These are phyloP conservation scores for Drosophila multiciliata DNA, from an alignment of 2,888 invertebrate genomes.

Conservation along the genomic window DNA sequence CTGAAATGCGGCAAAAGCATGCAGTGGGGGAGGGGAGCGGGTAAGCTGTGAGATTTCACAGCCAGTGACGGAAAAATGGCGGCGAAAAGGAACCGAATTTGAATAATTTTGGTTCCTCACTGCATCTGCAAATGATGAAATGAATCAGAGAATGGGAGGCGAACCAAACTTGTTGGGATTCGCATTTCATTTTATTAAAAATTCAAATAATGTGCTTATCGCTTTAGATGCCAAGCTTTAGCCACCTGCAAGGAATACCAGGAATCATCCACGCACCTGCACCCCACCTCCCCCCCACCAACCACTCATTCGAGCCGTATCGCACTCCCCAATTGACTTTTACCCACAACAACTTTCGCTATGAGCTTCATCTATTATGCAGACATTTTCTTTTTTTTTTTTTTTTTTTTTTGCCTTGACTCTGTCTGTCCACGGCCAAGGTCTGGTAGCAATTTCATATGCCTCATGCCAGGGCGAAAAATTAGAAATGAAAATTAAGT, in stretches of 20 bases:
- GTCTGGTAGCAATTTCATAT: slow-evolving; percentile 66
- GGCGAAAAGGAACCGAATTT: slow-evolving; percentile 64
- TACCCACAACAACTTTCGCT: slow-evolving; percentile 61
- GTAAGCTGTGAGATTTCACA: slow-evolving; percentile 73
- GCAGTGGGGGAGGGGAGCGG: slow-evolving; percentile 3
- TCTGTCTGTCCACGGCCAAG: slow-evolving; percentile 50
- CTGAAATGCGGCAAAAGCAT: slow-evolving; percentile 36
- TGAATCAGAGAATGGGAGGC: slow-evolving; percentile 49
- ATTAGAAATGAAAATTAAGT: slow-evolving; percentile 81
- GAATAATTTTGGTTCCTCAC: slow-evolving; percentile 57
- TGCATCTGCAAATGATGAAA: slow-evolving; percentile 56
- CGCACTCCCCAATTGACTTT: slow-evolving; percentile 53
- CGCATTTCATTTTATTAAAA: slow-evolving; percentile 81
- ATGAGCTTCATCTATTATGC: slow-evolving; percentile 72
- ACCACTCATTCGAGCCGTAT: not conserved
- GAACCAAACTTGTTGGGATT: slow-evolving; percentile 53
- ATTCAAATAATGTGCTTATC: slow-evolving; percentile 81
- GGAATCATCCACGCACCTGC: slow-evolving; percentile 21
- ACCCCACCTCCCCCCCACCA: too few species aligned
- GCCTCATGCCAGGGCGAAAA: slow-evolving; percentile 64
- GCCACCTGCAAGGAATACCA: slow-evolving; percentile 61
- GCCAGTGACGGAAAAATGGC: slow-evolving; percentile 74
- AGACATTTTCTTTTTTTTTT: slow-evolving; percentile 53
- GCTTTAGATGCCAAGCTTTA: slow-evolving; percentile 75
- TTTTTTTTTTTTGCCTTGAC: not conserved